These are phyloP conservation scores for Cotesia chilonis DNA, from an alignment of 1,140 invertebrate genomes.

Conservation along the genomic window DNA sequence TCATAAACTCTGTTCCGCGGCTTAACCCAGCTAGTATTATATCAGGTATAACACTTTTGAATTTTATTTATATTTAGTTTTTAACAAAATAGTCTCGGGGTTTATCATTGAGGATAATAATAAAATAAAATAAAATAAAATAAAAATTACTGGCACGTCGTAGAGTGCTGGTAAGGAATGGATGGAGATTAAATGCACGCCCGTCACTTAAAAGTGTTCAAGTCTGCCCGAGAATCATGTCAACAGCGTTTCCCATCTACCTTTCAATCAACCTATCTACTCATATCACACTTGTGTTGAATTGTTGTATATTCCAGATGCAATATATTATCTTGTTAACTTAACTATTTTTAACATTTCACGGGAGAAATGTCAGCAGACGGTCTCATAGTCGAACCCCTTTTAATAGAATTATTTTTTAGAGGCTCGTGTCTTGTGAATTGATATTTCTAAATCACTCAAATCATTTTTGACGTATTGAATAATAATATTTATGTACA, in stretches of 20 bases:
- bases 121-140: too few species aligned
- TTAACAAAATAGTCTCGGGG: too few species aligned
- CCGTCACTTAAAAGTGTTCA: constrained; percentile 15
- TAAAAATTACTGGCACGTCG: too few species aligned
- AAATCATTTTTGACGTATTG: not conserved
- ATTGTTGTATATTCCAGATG: not conserved
- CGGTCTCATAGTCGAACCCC: not conserved
- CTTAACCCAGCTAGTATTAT: too few species aligned
- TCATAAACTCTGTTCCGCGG: constrained; percentile 22
- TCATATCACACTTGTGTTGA: constrained; percentile 1
- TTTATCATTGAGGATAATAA: too few species aligned
- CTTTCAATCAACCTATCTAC: constrained; percentile 24
- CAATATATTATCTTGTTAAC: not conserved
- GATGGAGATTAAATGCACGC: constrained; percentile 7
- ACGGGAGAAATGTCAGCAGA: not conserved
- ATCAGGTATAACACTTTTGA: too few species aligned
- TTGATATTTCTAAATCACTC: constrained; percentile 21
- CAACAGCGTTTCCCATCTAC: constrained; percentile 27
- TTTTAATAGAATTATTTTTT: too few species aligned
- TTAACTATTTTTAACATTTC: not conserved
- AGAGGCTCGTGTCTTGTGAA: not conserved
- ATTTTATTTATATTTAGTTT: too few species aligned
- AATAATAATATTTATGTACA: not conserved
- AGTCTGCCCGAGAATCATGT: constrained; percentile 15
- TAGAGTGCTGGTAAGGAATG: too few species aligned